These are phyloP conservation scores for Erpetoichthys calabaricus DNA, from an alignment of 2,797 vertebrate genomes.

Conservation along the genomic window DNA sequence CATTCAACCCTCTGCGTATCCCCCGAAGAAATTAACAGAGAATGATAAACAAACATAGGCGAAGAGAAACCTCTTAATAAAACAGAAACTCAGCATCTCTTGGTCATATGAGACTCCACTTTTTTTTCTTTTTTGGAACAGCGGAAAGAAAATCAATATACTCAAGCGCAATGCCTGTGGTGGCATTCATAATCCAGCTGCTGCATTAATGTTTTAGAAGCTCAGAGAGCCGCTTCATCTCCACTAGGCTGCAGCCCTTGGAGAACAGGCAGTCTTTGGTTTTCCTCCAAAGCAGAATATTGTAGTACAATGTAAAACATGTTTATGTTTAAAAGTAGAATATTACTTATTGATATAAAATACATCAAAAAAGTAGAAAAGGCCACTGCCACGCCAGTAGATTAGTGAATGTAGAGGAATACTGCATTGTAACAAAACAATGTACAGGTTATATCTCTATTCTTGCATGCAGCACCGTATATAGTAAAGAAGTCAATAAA, in stretches of 20 bases:
- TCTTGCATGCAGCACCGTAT: no score
- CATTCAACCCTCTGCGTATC: slow-evolving; percentile 30
- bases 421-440: no score
- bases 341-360: background rate
- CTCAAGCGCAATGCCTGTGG: slow-evolving; percentile 37
- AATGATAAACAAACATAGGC: slow-evolving; percentile 24
- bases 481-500: no score
- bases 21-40: slow-evolving; percentile 39
- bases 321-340: background rate
- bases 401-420: no score
- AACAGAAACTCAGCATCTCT: slow-evolving; percentile 17
- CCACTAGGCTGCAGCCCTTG: slow-evolving; percentile 29
- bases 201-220: slow-evolving; percentile 52
- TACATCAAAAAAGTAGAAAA: no score
- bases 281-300: slow-evolving; percentile 37
- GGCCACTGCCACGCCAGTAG: no score
- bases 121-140: slow-evolving; percentile 22
- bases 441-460: no score
- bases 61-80: slow-evolving; percentile 20
- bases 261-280: slow-evolving; percentile 25
- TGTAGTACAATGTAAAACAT: slow-evolving; percentile 1
- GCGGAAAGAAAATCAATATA: slow-evolving; percentile 47
- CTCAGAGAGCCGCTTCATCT: slow-evolving; percentile 31
- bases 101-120: slow-evolving; percentile 18
- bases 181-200: slow-evolving; percentile 39